phyloP scores from a whole-genome alignment of 2,113 vertebrate species.

The Pungitius pungitius region DNA sequence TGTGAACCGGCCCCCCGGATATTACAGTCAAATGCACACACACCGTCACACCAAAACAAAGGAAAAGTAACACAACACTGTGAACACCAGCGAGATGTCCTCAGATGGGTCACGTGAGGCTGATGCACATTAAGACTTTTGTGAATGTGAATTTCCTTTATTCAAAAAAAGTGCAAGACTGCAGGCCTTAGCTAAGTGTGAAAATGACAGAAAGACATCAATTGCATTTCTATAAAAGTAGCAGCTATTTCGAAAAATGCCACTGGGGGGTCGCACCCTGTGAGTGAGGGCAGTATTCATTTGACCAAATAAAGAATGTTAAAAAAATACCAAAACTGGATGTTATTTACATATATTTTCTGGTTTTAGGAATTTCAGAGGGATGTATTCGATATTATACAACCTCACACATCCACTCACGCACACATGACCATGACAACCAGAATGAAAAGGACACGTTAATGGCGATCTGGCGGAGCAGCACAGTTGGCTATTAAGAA shows the following conservation, averaged over 20 bases:
- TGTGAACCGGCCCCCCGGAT: slow-evolving; percentile 70
- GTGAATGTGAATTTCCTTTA: neutral
- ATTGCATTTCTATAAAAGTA: too few relatives aligned
- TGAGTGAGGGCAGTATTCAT: too few relatives aligned
- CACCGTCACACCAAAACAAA: slow-evolving; percentile 34
- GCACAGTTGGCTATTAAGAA: slow-evolving; percentile 35
- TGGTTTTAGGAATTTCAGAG: neutral
- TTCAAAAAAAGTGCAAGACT: neutral
- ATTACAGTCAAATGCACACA: slow-evolving; percentile 63
- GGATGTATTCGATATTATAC: neutral
- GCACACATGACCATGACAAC: slow-evolving; percentile 13
- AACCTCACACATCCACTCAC: neutral
- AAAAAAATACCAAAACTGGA: too few relatives aligned
- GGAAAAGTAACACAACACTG: neutral
- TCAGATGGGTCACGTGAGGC: slow-evolving; percentile 34
- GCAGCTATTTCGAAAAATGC: too few relatives aligned
- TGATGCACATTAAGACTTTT: neutral
- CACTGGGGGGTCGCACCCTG: too few relatives aligned
- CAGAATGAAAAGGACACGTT: slow-evolving; percentile 33
- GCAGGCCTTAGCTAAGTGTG: too few relatives aligned
- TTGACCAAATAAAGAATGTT: too few relatives aligned
- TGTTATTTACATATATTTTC: neutral
- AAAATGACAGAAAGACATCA: too few relatives aligned
- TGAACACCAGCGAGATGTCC: slow-evolving; percentile 5
- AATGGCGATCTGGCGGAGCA: slow-evolving; percentile 49